phyloP scores from a whole-genome alignment of 2,113 vertebrate species.

The Petromus typicus region DNA sequence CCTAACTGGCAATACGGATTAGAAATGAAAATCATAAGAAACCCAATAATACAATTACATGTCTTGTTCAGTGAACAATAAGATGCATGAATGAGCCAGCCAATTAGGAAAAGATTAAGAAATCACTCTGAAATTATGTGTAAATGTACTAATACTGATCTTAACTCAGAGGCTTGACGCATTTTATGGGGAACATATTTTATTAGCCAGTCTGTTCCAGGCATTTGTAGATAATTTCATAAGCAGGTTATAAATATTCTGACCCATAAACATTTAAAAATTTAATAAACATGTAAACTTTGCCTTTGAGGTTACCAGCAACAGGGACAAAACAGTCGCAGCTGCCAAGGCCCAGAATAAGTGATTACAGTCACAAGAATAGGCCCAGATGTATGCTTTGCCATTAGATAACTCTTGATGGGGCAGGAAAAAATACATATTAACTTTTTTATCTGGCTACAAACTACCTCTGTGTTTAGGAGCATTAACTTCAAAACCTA shows the following conservation, averaged over 20 bases:
- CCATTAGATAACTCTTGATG: background rate
- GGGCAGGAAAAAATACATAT: background rate
- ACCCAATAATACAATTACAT: background rate
- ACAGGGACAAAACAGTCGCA: background rate
- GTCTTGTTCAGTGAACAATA: background rate
- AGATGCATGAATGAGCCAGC: background rate
- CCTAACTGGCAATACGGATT: background rate
- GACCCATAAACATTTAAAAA: background rate
- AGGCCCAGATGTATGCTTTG: background rate
- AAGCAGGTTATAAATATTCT: background rate
- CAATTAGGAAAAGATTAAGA: background rate
- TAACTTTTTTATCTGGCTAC: background rate
- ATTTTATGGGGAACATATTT: background rate
- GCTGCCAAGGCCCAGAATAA: background rate
- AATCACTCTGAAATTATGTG: background rate
- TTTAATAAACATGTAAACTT: background rate
- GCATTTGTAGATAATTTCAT: background rate
- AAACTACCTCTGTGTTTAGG: background rate
- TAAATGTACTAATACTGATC: background rate
- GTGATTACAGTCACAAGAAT: background rate
- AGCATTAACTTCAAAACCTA: background rate
- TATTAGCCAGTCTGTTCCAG: background rate
- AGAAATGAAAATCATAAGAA: background rate
- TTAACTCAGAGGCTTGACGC: background rate
- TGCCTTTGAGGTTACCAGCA: background rate